Percentiles rank a stretch among this genome's conserved stretches.
phyloP scores from a whole-genome alignment of 2,888 invertebrate genomes.

The Antheraea assamensis region DNA sequence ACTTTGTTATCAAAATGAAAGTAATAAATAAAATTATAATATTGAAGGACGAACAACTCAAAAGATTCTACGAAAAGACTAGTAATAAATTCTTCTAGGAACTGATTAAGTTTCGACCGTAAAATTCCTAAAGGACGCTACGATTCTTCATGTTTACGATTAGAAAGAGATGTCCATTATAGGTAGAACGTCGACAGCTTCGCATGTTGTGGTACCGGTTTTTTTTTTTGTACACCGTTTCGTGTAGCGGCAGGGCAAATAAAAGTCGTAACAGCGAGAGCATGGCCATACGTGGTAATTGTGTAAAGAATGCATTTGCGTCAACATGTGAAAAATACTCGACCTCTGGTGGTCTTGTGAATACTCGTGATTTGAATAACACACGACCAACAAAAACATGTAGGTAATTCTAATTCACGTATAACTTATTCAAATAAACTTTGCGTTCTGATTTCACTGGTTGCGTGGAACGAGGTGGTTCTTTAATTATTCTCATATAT shows the following conservation, averaged over 20 bases:
- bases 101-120: constrained; percentile 69
- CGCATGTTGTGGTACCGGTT: constrained; percentile 56
- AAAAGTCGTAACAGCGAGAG: constrained; percentile 70
- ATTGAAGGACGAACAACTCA: constrained; percentile 37
- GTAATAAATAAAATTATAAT: constrained; percentile 34
- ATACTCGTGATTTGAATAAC: constrained; percentile 37
- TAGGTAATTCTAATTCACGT: constrained; percentile 29
- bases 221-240: constrained; percentile 52
- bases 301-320: constrained; percentile 63
- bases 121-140: constrained; percentile 66
- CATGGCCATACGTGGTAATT: constrained; percentile 55
- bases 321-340: constrained; percentile 46
- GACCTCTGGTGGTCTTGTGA: constrained; percentile 38
- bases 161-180: constrained; percentile 49
- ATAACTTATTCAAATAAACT: constrained; percentile 21
- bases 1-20: constrained; percentile 14
- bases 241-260: constrained; percentile 60
- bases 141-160: constrained; percentile 62
- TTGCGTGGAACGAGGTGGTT: constrained; percentile 31
- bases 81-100: constrained; percentile 70
- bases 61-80: constrained; percentile 58
- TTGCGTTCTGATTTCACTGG: constrained; percentile 31
- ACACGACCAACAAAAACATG: constrained; percentile 27
- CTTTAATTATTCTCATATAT: constrained; percentile 32
- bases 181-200: constrained; percentile 57